Percentiles rank a stretch among this genome's conserved stretches.
phyloP scores from a whole-genome alignment of 2,797 vertebrate genomes.

The Cynodonichthys magdalenae region DNA sequence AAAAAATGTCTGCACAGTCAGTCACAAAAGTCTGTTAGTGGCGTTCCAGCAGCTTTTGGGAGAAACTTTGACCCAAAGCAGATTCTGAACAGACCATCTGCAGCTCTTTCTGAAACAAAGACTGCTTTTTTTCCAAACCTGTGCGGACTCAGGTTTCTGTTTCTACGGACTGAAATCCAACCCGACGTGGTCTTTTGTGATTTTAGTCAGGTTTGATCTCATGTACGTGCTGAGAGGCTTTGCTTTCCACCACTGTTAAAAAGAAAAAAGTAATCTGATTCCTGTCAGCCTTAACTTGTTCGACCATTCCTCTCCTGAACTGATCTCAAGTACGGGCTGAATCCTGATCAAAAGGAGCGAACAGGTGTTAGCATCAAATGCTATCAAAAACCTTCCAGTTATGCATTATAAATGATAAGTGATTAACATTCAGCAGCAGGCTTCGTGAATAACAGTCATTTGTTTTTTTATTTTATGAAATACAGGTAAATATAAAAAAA shows the following conservation, averaged over 20 bases:
- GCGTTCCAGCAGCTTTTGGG: constrained; percentile 11
- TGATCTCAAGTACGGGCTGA: too few relatives aligned
- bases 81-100: constrained; percentile 14
- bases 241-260: neutral
- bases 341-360: too few relatives aligned
- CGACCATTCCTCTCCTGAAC: neutral
- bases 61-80: constrained; percentile 14
- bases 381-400: too few relatives aligned
- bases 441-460: too few relatives aligned
- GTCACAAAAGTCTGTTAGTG: neutral
- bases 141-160: constrained; percentile 3
- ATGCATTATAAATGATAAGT: too few relatives aligned
- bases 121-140: constrained; percentile 1
- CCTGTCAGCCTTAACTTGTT: neutral
- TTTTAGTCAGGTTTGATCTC: neutral
- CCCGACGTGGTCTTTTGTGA: neutral
- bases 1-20: too few relatives aligned
- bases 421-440: too few relatives aligned
- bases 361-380: too few relatives aligned
- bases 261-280: neutral
- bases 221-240: neutral
- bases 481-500: too few relatives aligned
- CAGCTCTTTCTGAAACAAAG: neutral
- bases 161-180: neutral
- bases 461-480: too few relatives aligned